These are phyloP conservation scores for Nyctereutes procyonoides DNA, from an alignment of 2,113 vertebrate genomes.

Conservation along the genomic window DNA sequence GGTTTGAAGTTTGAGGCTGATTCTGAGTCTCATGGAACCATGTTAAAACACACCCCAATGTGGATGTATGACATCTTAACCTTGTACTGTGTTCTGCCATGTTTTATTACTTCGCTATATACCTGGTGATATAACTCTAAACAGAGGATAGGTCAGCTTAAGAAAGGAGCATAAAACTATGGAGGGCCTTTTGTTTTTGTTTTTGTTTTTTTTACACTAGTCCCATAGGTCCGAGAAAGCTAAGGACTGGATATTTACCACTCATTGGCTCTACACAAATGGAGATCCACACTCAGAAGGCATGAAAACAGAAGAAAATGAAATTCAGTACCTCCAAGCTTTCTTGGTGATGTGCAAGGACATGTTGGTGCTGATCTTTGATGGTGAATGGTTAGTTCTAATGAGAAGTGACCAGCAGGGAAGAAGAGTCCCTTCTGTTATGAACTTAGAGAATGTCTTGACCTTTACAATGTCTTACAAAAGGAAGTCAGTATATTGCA, in stretches of 20 bases:
- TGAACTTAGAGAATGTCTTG: constrained; percentile 68
- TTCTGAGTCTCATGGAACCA: constrained; percentile 25
- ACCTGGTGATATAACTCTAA: neutral
- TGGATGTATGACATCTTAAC: constrained; percentile 12
- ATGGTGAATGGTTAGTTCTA: constrained; percentile 56
- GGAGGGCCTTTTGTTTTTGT: constrained; percentile 74
- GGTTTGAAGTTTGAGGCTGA: neutral
- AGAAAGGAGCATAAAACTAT: constrained; percentile 71
- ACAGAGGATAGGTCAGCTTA: constrained; percentile 73
- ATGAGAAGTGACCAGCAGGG: constrained; percentile 72
- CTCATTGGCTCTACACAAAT: constrained; percentile 82
- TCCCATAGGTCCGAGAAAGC: constrained; percentile 76
- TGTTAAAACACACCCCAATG: constrained; percentile 21
- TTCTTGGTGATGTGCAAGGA: constrained; percentile 68
- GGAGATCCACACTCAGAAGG: constrained; percentile 76
- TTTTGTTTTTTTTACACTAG: constrained; percentile 62
- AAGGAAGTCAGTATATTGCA: constrained; percentile 53
- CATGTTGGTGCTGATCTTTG: constrained; percentile 69
- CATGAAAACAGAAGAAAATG: constrained; percentile 79
- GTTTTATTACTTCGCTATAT: constrained; percentile 77
- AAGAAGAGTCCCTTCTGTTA: constrained; percentile 66
- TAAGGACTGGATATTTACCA: constrained; percentile 85
- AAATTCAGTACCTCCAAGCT: constrained; percentile 82
- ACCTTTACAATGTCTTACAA: constrained; percentile 73
- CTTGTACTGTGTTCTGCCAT: constrained; percentile 12